Evolutionary conservation across 2,113 vertebrate species (phyloP), one percentile per base, ranked within the genome.

Genomic region (Australoheros scitulus): DNA sequence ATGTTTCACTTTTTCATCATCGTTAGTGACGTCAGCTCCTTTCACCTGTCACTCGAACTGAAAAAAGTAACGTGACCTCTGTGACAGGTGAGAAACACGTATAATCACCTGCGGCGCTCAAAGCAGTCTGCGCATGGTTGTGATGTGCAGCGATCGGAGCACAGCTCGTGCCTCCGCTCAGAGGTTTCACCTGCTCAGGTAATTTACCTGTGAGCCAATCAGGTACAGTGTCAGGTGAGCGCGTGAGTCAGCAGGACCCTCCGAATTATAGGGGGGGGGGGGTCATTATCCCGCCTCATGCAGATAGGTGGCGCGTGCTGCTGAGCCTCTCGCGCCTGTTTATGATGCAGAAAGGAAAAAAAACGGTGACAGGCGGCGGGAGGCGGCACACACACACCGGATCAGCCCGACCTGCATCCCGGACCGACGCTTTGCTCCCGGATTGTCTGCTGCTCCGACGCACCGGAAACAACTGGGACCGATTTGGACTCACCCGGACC

Each of bases 291-390:
- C 97, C 97, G 97, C 95, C 94, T 94, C 95, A 95, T 95, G 97
- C 97, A 97, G 97, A 97, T 97, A 97, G 97, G 97, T 97, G 97
- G 97, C 97, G 98, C 95, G 97, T 97, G 97, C 6, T 52, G 83
- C 96, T 94, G 89, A 95, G 95, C 96, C 96, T 96, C 97, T 96
- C 95, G 95, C 94, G 94, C 96, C 96, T 96, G 95, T 95, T 95
- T 95, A 92, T 96, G 96, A 96, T 96, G 95, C 83, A 96, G 96
- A 34, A 96, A 96, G 96, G 96, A 96, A 96, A 96, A 96, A 96
- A 47, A 52, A 13, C 96, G 96, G 88, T 52, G 72, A 79, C 61
- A 74, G 41, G 72, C 56, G 61, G 96, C 26, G 61, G 52, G 96
- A 97, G 97, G 97, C 95, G 97, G 95, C 97, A 96, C 96, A 96